Base-by-base conservation (phyloP, 1,140 invertebrate genomes). In the Zaprionus camerounensis region DNA sequence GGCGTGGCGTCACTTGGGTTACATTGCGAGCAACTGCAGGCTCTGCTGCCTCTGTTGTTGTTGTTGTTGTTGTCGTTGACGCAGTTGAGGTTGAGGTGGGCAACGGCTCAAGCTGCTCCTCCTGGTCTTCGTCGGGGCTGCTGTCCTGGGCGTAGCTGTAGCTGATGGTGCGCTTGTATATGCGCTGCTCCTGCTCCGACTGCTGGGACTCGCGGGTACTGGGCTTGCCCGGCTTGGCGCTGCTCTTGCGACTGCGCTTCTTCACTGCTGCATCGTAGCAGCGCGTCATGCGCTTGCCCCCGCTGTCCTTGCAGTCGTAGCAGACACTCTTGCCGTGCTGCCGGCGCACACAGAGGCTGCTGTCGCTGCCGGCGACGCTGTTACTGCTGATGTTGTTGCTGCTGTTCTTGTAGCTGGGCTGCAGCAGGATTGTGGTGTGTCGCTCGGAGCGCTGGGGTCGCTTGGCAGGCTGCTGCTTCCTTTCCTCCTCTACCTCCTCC, bases 161-260 rank as follows among this genome's bases (percentile, higher is more conserved):
- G 22, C 77, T 82, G n/a, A 82, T 72, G 20, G 86, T 91, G 17
- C 90, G 77, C 69, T 92, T 91, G 59, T 82, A 85, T 51, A 91
- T 87, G 28, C 81, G 78, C 41, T 88, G 76, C 24, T 88, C 63
- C 64, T 80, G 67, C 62, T 76, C 56, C 59, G 69, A 67, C 38
- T 83, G 68, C 65, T 80, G 59, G 0, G 76, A 79, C 9, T 79
- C 55, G 13, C 66, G 51, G 15, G 61, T 56, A 7, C 51, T 15
- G 28, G 62, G 69, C 24, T 53, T 70, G 5, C 15, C 15, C 17
- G 65, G 24, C 28, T 64, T 64, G 22, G 13, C 28, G n/a, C 31
- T 59, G 38, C 44, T 79, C 36, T 2, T 69, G 31, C 28, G 71
- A 61, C n/a, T 22, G 15, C n/a, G 46, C 6, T 22, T 61, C 13